Evolutionary conservation across 2,113 vertebrate genomes (phyloP).

Genomic region (Chrysochloris asiatica): DNA sequence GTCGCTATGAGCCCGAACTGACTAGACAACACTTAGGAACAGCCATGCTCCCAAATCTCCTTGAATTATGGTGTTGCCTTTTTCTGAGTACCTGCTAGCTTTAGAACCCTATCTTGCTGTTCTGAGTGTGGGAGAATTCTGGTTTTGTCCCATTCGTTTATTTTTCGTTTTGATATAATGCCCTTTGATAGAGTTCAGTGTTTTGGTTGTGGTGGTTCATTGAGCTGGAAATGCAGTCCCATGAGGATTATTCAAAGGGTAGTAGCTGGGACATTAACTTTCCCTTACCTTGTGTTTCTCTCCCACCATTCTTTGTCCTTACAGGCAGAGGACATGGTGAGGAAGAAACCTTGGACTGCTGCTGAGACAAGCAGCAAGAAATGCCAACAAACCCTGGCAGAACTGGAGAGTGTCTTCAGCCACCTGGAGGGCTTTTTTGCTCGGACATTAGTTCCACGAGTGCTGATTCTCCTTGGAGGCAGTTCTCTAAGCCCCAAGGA

Average conservation of each 20-base stretch:
- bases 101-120: not conserved
- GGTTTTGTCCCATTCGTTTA: not conserved
- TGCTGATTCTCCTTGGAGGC: conserved; percentile 95
- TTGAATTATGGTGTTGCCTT: not conserved
- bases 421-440: conserved; percentile 92
- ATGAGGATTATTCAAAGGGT: not conserved
- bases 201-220: not conserved
- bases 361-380: conserved; percentile 83
- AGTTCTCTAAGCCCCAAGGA: conserved; percentile 91
- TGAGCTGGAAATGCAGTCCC: conserved; percentile 18
- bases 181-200: not conserved
- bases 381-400: conserved; percentile 89
- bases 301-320: not conserved
- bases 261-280: not conserved
- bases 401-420: conserved; percentile 90
- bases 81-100: not conserved
- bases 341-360: conserved; percentile 75
- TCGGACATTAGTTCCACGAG: conserved; percentile 91
- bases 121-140: not conserved
- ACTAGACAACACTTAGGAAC: too few species aligned
- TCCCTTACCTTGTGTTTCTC: not conserved
- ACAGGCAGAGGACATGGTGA: conserved; percentile 85
- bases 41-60: not conserved
- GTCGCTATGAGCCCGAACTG: too few species aligned
- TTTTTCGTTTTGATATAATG: conserved; percentile 24